Evolutionary conservation across 2,888 invertebrate species (phyloP).

Genomic region (Chrysolina haemoptera): DNA sequence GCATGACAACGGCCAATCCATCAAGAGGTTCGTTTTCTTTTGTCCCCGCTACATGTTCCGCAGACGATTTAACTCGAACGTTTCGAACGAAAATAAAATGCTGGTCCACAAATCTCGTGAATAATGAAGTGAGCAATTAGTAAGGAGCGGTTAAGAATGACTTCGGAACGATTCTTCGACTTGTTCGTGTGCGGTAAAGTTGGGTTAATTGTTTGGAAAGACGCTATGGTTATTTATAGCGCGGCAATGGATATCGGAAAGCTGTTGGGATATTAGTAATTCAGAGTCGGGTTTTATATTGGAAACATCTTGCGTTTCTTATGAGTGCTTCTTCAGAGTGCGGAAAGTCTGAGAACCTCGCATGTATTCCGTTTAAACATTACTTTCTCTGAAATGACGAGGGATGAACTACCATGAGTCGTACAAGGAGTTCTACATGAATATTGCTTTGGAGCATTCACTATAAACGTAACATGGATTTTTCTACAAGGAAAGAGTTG

Average conservation of each 20-base stretch:
- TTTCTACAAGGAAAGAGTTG: no score
- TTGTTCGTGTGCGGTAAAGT: conserved; percentile 41
- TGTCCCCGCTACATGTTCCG: conserved; percentile 34
- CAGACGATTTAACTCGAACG: conserved; percentile 38
- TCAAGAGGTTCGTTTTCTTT: conserved; percentile 30
- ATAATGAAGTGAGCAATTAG: conserved; percentile 52
- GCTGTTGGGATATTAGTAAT: neutral
- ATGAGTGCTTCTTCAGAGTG: no score
- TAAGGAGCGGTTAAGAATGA: conserved; percentile 45
- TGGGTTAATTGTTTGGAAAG: conserved; percentile 55
- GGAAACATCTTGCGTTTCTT: neutral
- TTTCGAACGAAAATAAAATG: conserved; percentile 39
- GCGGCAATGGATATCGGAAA: conserved; percentile 20
- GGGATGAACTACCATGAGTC: no score
- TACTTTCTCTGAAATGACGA: no score
- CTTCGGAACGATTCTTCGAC: conserved; percentile 38
- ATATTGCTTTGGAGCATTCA: no score
- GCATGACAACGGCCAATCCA: conserved; percentile 17
- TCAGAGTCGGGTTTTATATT: neutral
- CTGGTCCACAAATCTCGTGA: conserved; percentile 46
- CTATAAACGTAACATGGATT: no score
- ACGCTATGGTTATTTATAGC: conserved; percentile 52
- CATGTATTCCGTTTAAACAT: no score
- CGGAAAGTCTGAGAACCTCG: no score
- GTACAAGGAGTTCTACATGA: no score